Percentiles rank a stretch among this genome's conserved stretches.
Conservation (phyloP, 2,113 vertebrate genomes). For the Forbesichthys papilliferus region DNA sequence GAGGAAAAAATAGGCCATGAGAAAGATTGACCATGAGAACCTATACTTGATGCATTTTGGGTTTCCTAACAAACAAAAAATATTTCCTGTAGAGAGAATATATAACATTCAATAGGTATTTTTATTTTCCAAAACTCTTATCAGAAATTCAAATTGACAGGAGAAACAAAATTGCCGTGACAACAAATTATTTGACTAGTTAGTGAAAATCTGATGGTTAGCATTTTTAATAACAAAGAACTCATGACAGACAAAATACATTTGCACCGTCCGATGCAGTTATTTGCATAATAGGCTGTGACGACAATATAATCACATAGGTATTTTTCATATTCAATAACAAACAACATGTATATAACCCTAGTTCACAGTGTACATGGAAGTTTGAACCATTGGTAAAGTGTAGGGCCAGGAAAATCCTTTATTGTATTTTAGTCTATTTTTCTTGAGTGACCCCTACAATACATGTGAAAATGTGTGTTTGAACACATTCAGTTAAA, state of each 20-base stretch:
- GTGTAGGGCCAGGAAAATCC: not conserved
- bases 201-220: constrained; percentile 25
- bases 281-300: constrained; percentile 26
- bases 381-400: constrained; percentile 37
- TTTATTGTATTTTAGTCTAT: not conserved
- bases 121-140: too few species aligned
- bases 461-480: too few species aligned
- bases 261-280: constrained; percentile 28
- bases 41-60: too few species aligned
- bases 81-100: too few species aligned
- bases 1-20: too few species aligned
- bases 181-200: constrained; percentile 1
- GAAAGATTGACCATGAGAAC: too few species aligned
- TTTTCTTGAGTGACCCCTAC: too few species aligned
- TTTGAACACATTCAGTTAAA: too few species aligned
- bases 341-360: not conserved
- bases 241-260: constrained; percentile 1
- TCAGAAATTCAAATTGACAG: not conserved
- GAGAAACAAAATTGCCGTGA: not conserved
- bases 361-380: constrained; percentile 63
- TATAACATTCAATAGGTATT: too few species aligned
- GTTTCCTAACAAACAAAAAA: too few species aligned
- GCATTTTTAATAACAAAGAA: constrained; percentile 6
- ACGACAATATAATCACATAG: constrained; percentile 1
- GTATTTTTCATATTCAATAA: constrained; percentile 9